Conservation (phyloP, 2,797 vertebrate genomes). For the Enteromius fasciolatus region DNA sequence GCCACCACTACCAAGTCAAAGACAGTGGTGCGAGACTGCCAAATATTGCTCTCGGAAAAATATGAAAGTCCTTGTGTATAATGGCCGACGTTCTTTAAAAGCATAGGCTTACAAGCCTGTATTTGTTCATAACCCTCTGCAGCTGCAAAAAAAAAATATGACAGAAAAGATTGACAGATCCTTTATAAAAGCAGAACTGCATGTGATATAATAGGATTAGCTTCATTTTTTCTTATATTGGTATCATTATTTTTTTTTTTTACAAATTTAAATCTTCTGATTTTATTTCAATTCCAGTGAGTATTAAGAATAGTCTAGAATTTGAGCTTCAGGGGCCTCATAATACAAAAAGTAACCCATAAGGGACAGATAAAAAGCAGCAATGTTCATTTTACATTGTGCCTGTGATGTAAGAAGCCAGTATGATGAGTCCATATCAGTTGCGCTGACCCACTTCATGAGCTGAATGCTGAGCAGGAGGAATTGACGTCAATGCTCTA, state of each 20-base stretch:
- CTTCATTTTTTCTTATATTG: too few species aligned
- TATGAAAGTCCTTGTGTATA: slow-evolving; percentile 12
- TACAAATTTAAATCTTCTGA: slow-evolving; percentile 19
- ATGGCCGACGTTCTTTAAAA: neutral
- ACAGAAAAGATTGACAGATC: too few species aligned
- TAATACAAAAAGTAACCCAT: slow-evolving; percentile 27
- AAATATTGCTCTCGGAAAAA: slow-evolving; percentile 47
- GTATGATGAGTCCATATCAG: slow-evolving; percentile 68
- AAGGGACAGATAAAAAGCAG: slow-evolving; percentile 9
- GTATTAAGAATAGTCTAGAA: slow-evolving; percentile 10
- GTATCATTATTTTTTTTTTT: too few species aligned
- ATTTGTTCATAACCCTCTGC: neutral
- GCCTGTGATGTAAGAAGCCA: slow-evolving; percentile 50
- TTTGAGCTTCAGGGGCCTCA: slow-evolving; percentile 34
- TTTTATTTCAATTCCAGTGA: slow-evolving; percentile 39
- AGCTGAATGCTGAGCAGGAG: slow-evolving; percentile 80
- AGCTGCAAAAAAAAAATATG: too few species aligned
- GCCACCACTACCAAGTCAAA: slow-evolving; percentile 16
- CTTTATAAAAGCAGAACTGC: too few species aligned
- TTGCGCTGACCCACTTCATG: slow-evolving; percentile 84
- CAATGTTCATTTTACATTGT: neutral
- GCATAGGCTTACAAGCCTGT: too few species aligned
- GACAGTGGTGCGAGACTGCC: slow-evolving; percentile 34
- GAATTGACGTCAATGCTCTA: slow-evolving; percentile 80
- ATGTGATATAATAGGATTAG: too few species aligned